Percentiles rank a stretch among this genome's conserved stretches.
Conservation (phyloP, 2,797 vertebrate genomes). For the Alca torda region DNA sequence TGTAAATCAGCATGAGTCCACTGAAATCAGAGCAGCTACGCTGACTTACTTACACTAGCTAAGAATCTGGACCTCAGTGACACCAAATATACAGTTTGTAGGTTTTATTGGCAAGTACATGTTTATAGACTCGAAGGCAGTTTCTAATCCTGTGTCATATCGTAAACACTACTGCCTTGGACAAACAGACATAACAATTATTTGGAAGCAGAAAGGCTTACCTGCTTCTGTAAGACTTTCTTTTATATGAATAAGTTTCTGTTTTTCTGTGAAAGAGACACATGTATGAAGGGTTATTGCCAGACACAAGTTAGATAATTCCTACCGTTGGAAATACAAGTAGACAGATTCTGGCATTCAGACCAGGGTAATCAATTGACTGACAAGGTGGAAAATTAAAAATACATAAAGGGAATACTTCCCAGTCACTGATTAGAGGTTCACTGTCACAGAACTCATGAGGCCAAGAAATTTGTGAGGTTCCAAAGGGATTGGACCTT, state of each 20-base stretch:
- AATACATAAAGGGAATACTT: not conserved
- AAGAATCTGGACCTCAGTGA: not conserved
- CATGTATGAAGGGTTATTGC: not conserved
- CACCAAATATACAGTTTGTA: not conserved
- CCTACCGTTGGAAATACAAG: not conserved
- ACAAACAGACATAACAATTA: not conserved
- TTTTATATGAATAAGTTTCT: not conserved
- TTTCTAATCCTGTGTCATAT: conserved; percentile 41
- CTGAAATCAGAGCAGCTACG: not conserved
- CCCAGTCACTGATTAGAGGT: not conserved
- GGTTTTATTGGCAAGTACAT: conserved; percentile 18
- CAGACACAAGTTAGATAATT: not conserved
- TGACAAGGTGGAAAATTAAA: not conserved
- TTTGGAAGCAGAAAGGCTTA: not conserved
- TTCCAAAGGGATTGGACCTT: not conserved
- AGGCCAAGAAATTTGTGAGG: not conserved
- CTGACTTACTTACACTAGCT: not conserved
- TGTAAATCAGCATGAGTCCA: conserved; percentile 8
- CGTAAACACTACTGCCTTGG: not conserved
- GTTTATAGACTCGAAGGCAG: conserved; percentile 26
- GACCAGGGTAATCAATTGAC: not conserved
- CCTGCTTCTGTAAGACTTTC: not conserved
- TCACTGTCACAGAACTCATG: not conserved
- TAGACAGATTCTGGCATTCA: not conserved
- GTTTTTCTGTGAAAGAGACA: not conserved